Base-by-base conservation (phyloP, 2,888 invertebrate genomes). In the Dastarcus helophoroides region DNA sequence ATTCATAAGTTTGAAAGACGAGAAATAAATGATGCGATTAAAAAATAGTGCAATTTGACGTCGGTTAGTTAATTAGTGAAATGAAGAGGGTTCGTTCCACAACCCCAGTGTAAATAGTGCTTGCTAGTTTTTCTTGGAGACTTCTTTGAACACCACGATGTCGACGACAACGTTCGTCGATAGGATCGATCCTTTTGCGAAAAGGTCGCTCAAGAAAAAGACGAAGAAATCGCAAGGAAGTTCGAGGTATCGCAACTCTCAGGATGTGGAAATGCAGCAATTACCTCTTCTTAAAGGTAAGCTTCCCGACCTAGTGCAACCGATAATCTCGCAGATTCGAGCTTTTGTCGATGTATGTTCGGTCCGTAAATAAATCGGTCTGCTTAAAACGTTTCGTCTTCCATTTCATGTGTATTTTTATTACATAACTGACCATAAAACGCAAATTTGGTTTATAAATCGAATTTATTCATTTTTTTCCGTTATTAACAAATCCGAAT, bases 141-240 rank as follows among this genome's bases (percentile, higher is more conserved):
- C 40, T 40, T 42, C 41, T 42, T 39, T n/a, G 28, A 21, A 30
- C 64, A 64, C 40, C 64, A 68, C 67, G 62, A 75, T 74, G 78
- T 79, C 84, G 70, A 80, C 79, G 71, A 80, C 86, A 65, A 79
- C 86, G 65, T 89, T 94, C 75, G 93, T 94, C 70, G 95, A 97
- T 76, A 86, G 94, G 69, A 95, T 97, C 73, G 97, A 97, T 75
- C 97, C 97, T 58, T 97, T 97, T 70, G 88, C 90, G 54, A 97
- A 95, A 74, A 79, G 93, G 64, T 94, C 95, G 56, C 69, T 93
- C 56, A 91, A 93, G 73, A 91, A 95, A 74, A 94, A 97, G 69
- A 89, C 90, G 60, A 94, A 91, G 73, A 89, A 91, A 69, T 93
- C 94, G 62, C 95, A 97, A 70, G 97, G 97, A 55, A 95, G 95